Evolutionary conservation across 2,113 vertebrate genomes (phyloP).

Genomic region (Sinocyclocheilus anophthalmus): DNA sequence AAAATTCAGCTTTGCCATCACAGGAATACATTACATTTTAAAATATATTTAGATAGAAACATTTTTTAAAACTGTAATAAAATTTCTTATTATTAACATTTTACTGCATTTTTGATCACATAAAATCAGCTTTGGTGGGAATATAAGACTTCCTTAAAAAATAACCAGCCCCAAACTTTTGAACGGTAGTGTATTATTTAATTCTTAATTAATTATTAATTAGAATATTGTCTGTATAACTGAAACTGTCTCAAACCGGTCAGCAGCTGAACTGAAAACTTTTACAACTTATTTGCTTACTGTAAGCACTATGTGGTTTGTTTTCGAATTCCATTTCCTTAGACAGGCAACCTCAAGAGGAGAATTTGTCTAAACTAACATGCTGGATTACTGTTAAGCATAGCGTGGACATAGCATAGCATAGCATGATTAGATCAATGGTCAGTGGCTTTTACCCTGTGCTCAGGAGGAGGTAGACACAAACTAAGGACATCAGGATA

Average conservation of each 20-base stretch:
- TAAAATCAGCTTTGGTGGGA: too few species aligned
- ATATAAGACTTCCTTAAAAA: too few species aligned
- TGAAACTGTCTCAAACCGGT: neutral
- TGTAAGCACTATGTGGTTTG: neutral
- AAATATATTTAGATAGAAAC: too few species aligned
- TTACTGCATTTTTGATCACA: too few species aligned
- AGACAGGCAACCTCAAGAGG: constrained; percentile 6
- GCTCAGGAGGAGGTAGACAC: constrained; percentile 90
- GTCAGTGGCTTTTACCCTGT: constrained; percentile 78
- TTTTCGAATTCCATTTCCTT: constrained; percentile 28
- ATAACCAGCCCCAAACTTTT: neutral
- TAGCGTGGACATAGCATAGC: neutral
- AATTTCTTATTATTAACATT: too few species aligned
- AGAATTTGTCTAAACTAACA: neutral
- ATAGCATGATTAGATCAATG: neutral
- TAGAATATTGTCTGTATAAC: neutral
- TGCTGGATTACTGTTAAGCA: neutral
- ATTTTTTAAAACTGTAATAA: too few species aligned
- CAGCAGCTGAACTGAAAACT: neutral
- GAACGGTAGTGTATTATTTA: neutral
- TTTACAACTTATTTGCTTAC: neutral
- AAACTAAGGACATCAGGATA: constrained; percentile 86
- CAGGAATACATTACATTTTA: too few species aligned
- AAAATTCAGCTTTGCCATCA: too few species aligned
- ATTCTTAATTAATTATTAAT: neutral